A percentile compares a stretch with the other conserved stretches of the same genome.
These are phyloP conservation scores for Colaptes auratus DNA, from an alignment of 2,113 vertebrate genomes.

Conservation along the genomic window DNA sequence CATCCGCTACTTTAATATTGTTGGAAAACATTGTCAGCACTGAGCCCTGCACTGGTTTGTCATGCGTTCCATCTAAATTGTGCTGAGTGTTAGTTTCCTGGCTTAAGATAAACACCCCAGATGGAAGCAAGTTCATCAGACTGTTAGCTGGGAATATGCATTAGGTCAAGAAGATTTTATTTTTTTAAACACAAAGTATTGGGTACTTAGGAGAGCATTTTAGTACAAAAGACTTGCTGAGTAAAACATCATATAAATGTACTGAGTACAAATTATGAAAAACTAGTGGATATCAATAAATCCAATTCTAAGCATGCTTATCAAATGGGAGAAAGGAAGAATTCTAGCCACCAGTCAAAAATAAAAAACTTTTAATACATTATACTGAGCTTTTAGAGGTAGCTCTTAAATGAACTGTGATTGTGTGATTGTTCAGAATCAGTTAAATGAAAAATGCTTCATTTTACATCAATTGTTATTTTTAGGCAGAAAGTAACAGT, in stretches of 20 bases:
- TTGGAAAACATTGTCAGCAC: conserved; percentile 45
- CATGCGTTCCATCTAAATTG: conserved; percentile 45
- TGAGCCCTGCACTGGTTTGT: conserved; percentile 25
- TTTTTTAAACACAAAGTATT: not conserved
- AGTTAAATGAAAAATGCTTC: not conserved
- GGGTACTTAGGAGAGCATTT: not conserved
- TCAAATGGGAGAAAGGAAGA: not conserved
- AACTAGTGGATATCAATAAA: not conserved
- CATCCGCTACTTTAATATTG: conserved; percentile 52
- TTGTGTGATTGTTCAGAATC: not conserved
- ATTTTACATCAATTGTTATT: not conserved
- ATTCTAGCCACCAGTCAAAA: not conserved
- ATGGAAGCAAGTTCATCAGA: not conserved
- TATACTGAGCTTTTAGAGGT: not conserved
- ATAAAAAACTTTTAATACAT: not conserved
- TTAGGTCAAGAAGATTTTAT: not conserved
- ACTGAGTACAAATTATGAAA: not conserved
- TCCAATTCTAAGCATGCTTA: not conserved
- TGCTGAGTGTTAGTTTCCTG: conserved; percentile 68
- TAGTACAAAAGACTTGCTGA: not conserved
- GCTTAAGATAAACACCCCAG: conserved; percentile 42
- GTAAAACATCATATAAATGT: not conserved
- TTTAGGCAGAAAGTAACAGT: not conserved
- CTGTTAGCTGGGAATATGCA: not conserved
- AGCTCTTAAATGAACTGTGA: not conserved